Evolutionary conservation across 2,113 vertebrate species (phyloP).

Genomic region (Hirundichthys speculiger): DNA sequence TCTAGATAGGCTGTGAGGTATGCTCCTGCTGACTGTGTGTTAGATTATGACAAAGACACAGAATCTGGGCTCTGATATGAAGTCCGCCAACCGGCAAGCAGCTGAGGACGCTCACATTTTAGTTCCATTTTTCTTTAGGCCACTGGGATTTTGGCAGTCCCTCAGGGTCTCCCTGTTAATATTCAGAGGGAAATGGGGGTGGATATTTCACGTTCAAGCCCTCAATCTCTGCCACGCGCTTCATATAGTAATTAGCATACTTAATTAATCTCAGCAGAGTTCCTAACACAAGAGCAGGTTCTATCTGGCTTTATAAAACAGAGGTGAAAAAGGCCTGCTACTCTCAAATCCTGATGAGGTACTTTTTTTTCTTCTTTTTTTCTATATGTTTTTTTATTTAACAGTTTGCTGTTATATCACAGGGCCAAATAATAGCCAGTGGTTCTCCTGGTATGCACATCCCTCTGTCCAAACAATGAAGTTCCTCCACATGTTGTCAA

Average conservation of each 20-base stretch:
- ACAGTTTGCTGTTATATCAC: constrained; percentile 23
- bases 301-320: constrained; percentile 68
- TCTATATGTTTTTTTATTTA: constrained; percentile 25
- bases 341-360: constrained; percentile 35
- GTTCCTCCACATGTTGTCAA: constrained; percentile 67
- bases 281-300: constrained; percentile 72
- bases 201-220: constrained; percentile 75
- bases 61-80: constrained; percentile 23
- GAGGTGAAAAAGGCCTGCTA: constrained; percentile 44
- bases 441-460: constrained; percentile 26
- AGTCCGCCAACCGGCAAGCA: constrained; percentile 33
- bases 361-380: constrained; percentile 7
- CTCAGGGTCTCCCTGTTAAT: constrained; percentile 72
- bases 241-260: constrained; percentile 77
- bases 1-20: constrained; percentile 24
- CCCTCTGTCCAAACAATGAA: constrained; percentile 39
- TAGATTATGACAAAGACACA: constrained; percentile 16
- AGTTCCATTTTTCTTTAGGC: constrained; percentile 67
- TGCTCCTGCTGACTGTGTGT: constrained; percentile 4
- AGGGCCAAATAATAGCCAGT: constrained; percentile 21
- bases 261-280: constrained; percentile 79
- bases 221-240: constrained; percentile 71
- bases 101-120: constrained; percentile 53
- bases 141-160: constrained; percentile 71
- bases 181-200: constrained; percentile 78